A percentile compares a stretch with the other conserved stretches of the same genome.
Conservation (phyloP, 2,797 vertebrate species). For the Enteromius trimaculatus region DNA sequence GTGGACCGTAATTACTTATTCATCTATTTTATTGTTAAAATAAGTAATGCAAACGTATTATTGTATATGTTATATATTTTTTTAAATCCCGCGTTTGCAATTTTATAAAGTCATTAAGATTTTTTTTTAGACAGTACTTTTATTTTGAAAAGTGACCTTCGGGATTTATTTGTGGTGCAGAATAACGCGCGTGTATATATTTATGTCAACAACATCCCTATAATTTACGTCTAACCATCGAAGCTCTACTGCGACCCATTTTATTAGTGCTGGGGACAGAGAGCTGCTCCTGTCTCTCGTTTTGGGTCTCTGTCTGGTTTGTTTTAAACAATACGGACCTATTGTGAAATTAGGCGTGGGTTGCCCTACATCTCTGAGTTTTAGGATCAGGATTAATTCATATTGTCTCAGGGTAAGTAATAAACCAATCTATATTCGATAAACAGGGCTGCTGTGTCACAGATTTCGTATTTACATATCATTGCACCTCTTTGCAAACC, state of each 20-base stretch:
- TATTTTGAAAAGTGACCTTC: constrained; percentile 28
- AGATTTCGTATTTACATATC: not conserved
- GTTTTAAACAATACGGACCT: not conserved
- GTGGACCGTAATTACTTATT: not conserved
- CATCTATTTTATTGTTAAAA: not conserved
- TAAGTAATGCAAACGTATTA: not conserved
- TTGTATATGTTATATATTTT: not conserved
- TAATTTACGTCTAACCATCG: not conserved
- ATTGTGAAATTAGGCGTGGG: not conserved
- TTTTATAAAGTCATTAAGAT: not conserved
- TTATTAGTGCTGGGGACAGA: not conserved
- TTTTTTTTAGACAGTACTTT: not conserved
- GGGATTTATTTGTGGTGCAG: not conserved
- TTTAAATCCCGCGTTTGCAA: not conserved
- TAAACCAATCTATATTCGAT: not conserved
- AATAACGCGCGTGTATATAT: not conserved
- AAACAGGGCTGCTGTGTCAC: not conserved
- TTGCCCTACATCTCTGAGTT: not conserved
- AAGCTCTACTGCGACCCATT: not conserved
- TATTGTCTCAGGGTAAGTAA: constrained; percentile 11
- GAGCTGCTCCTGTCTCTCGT: not conserved
- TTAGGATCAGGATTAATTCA: not conserved
- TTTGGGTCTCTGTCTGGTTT: not conserved
- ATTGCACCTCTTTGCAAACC: not conserved
- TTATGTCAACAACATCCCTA: not conserved